phyloP scores from a whole-genome alignment of 2,888 invertebrate genomes.

The Oxytorus armatus region DNA sequence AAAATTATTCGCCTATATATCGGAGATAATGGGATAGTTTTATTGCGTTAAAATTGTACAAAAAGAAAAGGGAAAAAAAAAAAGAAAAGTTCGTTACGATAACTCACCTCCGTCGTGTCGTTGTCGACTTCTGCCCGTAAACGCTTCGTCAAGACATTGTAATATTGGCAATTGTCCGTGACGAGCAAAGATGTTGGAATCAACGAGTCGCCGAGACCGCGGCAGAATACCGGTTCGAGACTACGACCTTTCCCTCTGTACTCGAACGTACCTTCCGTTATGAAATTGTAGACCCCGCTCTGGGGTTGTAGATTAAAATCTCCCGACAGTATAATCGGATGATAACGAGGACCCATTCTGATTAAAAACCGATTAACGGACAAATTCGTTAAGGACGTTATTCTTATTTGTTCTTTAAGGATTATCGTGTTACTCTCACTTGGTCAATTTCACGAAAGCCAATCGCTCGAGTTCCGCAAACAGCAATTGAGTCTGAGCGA shows the following conservation, averaged over 20 bases:
- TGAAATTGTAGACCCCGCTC: slow-evolving; percentile 89
- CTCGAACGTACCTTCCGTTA: slow-evolving; percentile 88
- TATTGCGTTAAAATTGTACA: neutral
- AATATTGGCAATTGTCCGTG: slow-evolving; percentile 87
- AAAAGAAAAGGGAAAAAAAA: neutral
- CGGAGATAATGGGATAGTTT: no score
- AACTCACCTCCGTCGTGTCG: slow-evolving; percentile 69
- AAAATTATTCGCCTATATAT: neutral
- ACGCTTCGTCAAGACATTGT: slow-evolving; percentile 85
- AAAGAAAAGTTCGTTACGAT: neutral
- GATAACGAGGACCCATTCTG: slow-evolving; percentile 85
- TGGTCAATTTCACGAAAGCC: slow-evolving; percentile 85
- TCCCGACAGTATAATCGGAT: slow-evolving; percentile 95
- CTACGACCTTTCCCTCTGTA: slow-evolving; percentile 82
- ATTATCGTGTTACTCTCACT: slow-evolving; percentile 73
- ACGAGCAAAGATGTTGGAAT: slow-evolving; percentile 83
- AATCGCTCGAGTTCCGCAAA: slow-evolving; percentile 94
- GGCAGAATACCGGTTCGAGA: slow-evolving; percentile 83
- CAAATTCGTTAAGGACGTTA: slow-evolving; percentile 60
- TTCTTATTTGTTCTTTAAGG: neutral
- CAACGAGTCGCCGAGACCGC: slow-evolving; percentile 77
- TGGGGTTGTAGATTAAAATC: slow-evolving; percentile 95
- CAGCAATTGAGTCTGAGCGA: slow-evolving; percentile 94
- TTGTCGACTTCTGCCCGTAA: slow-evolving; percentile 79
- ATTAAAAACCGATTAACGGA: slow-evolving; percentile 27